These are phyloP conservation scores for Illadopsis cleaveri DNA, from an alignment of 2,113 vertebrate genomes.

Conservation along the genomic window DNA sequence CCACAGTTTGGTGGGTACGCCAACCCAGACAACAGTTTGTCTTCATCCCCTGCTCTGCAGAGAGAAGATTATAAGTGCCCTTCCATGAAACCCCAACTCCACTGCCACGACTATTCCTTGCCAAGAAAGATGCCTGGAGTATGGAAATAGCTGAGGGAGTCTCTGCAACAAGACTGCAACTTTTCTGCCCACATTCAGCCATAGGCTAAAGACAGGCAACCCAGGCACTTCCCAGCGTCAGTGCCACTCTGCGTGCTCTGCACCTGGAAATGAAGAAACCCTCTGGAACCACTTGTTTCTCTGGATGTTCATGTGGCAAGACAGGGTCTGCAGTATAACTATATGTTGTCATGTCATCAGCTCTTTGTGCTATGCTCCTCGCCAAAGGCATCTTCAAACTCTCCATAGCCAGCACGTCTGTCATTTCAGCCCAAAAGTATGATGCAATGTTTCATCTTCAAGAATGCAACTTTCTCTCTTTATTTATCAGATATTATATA, in stretches of 20 bases:
- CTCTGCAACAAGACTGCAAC: not conserved
- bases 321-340: not conserved
- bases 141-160: not conserved
- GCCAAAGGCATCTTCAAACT: not conserved
- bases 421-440: not conserved
- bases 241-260: not conserved
- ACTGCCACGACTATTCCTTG: not conserved
- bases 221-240: not conserved
- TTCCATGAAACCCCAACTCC: not conserved
- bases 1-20: not conserved
- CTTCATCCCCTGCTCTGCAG: not conserved
- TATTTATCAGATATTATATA: not conserved
- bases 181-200: not conserved
- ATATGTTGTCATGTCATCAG: not conserved
- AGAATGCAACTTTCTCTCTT: not conserved
- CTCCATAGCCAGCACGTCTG: accelerated
- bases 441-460: not conserved
- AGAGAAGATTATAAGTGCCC: not conserved
- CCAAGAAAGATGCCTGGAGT: not conserved
- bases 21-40: not conserved
- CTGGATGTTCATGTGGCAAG: not conserved
- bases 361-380: not conserved
- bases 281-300: not conserved
- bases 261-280: not conserved
- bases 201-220: not conserved